phyloP scores from a whole-genome alignment of 2,888 invertebrate species.

The Phoronis australis region DNA sequence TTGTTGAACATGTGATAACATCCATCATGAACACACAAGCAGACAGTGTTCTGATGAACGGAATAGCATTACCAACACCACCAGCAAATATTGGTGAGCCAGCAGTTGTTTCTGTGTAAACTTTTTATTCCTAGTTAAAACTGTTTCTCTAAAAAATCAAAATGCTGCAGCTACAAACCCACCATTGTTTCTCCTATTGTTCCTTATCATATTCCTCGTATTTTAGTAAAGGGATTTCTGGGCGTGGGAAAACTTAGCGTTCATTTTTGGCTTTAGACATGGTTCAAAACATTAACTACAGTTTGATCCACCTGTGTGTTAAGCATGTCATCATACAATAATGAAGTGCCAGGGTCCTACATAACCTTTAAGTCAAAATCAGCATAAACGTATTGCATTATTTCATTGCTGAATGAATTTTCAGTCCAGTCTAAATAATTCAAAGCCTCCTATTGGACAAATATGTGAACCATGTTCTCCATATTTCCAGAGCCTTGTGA shows the following conservation, averaged over 20 bases:
- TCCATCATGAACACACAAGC: conserved; percentile 27
- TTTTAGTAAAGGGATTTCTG: background rate
- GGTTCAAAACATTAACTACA: too few relatives aligned
- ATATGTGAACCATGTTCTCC: too few relatives aligned
- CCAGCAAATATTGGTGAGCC: conserved; percentile 43
- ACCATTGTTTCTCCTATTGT: background rate
- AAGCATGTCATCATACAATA: too few relatives aligned
- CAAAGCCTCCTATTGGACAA: too few relatives aligned
- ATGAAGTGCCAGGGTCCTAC: too few relatives aligned
- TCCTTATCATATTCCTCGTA: background rate
- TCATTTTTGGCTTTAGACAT: too few relatives aligned
- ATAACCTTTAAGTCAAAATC: too few relatives aligned
- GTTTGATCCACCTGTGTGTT: too few relatives aligned
- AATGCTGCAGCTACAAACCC: background rate
- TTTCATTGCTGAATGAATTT: too few relatives aligned
- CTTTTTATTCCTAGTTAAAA: background rate
- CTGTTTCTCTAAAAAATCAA: background rate
- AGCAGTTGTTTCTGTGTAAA: too few relatives aligned
- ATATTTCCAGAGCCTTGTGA: conserved; percentile 32
- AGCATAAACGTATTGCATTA: too few relatives aligned
- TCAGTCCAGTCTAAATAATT: too few relatives aligned
- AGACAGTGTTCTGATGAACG: conserved; percentile 29
- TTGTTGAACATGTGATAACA: conserved; percentile 27
- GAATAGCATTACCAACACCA: conserved; percentile 34
- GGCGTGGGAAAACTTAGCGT: background rate